These are phyloP conservation scores for Drosophila rubida DNA, from an alignment of 2,888 invertebrate species.

Conservation along the genomic window DNA sequence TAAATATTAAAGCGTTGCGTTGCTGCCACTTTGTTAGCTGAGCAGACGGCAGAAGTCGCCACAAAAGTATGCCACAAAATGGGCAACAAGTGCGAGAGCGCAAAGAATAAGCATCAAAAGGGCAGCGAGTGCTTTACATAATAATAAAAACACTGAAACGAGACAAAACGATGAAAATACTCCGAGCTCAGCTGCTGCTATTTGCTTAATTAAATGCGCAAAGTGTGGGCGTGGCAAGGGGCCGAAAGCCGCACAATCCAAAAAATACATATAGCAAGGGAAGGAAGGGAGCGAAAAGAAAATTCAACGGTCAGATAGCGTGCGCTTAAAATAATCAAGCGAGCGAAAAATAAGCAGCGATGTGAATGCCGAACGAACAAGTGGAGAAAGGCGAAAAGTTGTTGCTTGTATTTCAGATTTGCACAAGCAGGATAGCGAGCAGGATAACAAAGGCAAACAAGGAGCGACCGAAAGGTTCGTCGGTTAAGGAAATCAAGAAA, in stretches of 20 bases:
- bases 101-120: conserved; percentile 57
- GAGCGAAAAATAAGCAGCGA: conserved; percentile 15
- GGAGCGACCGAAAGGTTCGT: conserved; percentile 24
- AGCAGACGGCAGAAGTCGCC: conserved; percentile 12
- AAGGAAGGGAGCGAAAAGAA: conserved; percentile 15
- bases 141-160: conserved; percentile 19
- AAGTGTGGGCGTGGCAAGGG: conserved; percentile 40
- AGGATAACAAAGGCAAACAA: conserved; percentile 17
- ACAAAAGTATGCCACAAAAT: conserved; percentile 49
- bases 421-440: conserved; percentile 39
- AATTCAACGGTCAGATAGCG: conserved; percentile 51
- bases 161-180: conserved; percentile 22
- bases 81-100: conserved; percentile 55
- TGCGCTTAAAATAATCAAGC: conserved; percentile 46
- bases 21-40: background rate
- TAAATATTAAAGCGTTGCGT: background rate
- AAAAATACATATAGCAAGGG: background rate
- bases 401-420: conserved; percentile 63
- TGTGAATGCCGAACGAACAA: conserved; percentile 23
- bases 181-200: conserved; percentile 58
- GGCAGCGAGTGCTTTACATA: conserved; percentile 34
- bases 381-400: conserved; percentile 15
- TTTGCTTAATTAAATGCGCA: conserved; percentile 75
- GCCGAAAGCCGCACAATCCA: background rate
- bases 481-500: conserved; percentile 57